These are phyloP conservation scores for Microtus pennsylvanicus DNA, from an alignment of 2,113 vertebrate genomes.

Conservation along the genomic window DNA sequence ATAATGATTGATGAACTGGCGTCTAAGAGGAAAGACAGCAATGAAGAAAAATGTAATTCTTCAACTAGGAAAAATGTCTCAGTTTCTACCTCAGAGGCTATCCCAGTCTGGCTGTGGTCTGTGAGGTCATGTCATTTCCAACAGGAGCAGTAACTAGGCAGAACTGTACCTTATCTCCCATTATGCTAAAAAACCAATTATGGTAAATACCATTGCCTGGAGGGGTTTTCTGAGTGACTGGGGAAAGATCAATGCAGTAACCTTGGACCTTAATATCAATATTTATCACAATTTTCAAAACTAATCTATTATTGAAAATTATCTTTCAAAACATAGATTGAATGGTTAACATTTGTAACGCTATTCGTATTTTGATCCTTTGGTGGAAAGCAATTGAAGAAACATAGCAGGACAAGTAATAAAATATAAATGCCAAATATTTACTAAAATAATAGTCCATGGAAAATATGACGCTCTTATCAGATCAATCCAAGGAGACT, in stretches of 20 bases:
- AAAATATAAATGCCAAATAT: slow-evolving; percentile 77
- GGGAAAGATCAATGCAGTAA: slow-evolving; percentile 70
- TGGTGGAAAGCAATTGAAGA: slow-evolving; percentile 76
- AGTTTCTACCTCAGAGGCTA: background rate
- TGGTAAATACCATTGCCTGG: slow-evolving; percentile 73
- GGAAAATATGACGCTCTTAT: slow-evolving; percentile 71
- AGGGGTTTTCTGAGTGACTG: slow-evolving; percentile 55
- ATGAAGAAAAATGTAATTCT: background rate
- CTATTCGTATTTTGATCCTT: slow-evolving; percentile 69
- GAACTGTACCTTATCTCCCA: slow-evolving; percentile 43
- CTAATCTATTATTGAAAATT: slow-evolving; percentile 59
- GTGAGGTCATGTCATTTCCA: slow-evolving; percentile 43
- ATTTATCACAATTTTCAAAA: slow-evolving; percentile 72
- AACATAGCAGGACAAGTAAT: slow-evolving; percentile 68
- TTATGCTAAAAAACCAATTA: slow-evolving; percentile 76
- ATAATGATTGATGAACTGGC: background rate
- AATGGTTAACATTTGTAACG: slow-evolving; percentile 52
- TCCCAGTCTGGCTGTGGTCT: background rate
- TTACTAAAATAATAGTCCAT: slow-evolving; percentile 79
- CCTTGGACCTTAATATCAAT: slow-evolving; percentile 63
- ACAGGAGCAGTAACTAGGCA: slow-evolving; percentile 30
- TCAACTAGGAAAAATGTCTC: background rate
- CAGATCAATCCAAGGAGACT: slow-evolving; percentile 68
- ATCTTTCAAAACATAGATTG: background rate
- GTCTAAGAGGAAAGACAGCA: background rate